Percentiles rank a stretch among this genome's conserved stretches.
Evolutionary conservation across 2,888 invertebrate genomes (phyloP).

Genomic region (Trichacis sp.): DNA sequence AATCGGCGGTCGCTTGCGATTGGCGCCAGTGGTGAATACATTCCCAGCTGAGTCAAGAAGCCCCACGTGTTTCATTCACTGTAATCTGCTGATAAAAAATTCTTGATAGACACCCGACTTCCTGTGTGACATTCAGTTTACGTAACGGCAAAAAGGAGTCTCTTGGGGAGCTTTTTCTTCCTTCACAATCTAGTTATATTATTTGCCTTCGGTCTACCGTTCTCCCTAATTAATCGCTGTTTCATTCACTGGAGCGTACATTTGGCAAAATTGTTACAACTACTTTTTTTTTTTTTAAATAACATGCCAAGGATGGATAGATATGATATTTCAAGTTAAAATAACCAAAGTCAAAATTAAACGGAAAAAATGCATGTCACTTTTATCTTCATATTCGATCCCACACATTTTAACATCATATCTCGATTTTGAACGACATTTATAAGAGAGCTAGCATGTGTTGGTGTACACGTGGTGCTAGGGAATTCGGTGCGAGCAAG

Average conservation of each 20-base stretch:
- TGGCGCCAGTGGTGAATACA: conserved; percentile 4
- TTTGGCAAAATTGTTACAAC: no score
- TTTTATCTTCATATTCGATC: conserved; percentile 6
- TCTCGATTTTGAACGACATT: conserved; percentile 14
- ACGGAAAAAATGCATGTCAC: no score
- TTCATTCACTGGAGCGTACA: no score
- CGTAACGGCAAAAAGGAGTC: neutral
- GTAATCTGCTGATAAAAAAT: conserved; percentile 27
- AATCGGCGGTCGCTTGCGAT: conserved; percentile 1
- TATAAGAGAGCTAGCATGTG: conserved; percentile 27
- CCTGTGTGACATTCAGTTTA: conserved; percentile 4
- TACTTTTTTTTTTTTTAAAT: no score
- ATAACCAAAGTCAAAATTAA: no score
- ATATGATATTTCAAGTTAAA: no score
- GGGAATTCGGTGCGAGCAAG: conserved; percentile 38
- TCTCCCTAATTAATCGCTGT: no score
- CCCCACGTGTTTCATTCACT: conserved; percentile 15
- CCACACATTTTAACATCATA: conserved; percentile 16
- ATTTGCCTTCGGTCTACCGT: no score
- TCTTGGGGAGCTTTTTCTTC: neutral
- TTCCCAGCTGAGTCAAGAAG: conserved; percentile 14
- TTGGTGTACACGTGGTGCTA: conserved; percentile 31
- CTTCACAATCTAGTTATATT: neutral
- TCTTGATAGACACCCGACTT: conserved; percentile 3
- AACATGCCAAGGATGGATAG: no score